Percentiles rank a stretch among this genome's conserved stretches.
Evolutionary conservation across 2,113 vertebrate species (phyloP).

Genomic region (Xyliphius kryptos): DNA sequence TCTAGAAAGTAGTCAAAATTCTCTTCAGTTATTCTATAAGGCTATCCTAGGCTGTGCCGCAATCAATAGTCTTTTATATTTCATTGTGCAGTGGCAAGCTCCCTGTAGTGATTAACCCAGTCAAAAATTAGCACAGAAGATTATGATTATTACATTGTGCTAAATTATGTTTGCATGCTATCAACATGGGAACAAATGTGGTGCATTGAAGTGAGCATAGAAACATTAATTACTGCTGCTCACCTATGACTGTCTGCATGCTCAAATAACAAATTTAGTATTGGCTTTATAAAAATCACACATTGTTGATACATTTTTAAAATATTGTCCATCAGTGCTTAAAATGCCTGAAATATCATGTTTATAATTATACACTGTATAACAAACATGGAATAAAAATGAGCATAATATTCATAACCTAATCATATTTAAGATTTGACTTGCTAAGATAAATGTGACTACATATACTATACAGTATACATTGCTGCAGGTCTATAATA

Average conservation of each 20-base stretch:
- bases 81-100: neutral
- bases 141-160: conserved; percentile 13
- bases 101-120: neutral
- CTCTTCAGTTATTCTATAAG: neutral
- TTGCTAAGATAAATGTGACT: neutral
- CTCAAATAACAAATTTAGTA: neutral
- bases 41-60: neutral
- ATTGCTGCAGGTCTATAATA: neutral
- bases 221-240: neutral
- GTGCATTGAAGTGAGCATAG: neutral
- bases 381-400: neutral
- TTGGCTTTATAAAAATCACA: neutral
- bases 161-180: neutral
- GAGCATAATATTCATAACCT: neutral
- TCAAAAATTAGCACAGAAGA: neutral
- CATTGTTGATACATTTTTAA: neutral
- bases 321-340: neutral
- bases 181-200: conserved; percentile 1
- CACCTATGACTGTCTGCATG: neutral
- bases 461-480: neutral
- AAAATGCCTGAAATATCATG: too few species aligned
- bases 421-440: neutral
- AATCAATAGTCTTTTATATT: neutral
- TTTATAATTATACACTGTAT: neutral
- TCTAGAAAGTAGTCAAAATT: conserved; percentile 3